These are phyloP conservation scores for Chloroceryle inda DNA, from an alignment of 2,797 vertebrate genomes.

Conservation along the genomic window DNA sequence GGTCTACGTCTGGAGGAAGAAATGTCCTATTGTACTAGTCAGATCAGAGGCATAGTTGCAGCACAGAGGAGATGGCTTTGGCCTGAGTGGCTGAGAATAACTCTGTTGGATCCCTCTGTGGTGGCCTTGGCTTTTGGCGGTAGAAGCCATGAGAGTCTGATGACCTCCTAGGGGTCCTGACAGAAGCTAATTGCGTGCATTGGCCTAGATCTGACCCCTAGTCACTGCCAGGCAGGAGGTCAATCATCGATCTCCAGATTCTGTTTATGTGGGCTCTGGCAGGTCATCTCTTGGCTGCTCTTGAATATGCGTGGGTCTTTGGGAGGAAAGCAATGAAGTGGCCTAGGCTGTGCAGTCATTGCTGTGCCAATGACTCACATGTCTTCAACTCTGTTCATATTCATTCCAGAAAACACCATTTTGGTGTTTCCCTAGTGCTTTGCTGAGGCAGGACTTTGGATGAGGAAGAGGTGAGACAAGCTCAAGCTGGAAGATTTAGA, in stretches of 20 bases:
- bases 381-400: not conserved
- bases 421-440: conserved; percentile 60
- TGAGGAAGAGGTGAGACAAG: conserved; percentile 44
- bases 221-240: not conserved
- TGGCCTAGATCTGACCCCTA: not conserved
- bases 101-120: not conserved
- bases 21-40: not conserved
- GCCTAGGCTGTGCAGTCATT: not conserved
- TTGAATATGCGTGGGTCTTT: fast-evolving
- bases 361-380: not conserved
- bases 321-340: not conserved
- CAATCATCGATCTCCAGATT: not conserved
- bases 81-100: not conserved
- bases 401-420: conserved; percentile 27
- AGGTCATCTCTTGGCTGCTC: not conserved
- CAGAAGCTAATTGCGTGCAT: not conserved
- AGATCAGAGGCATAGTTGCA: not conserved
- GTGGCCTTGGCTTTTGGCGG: not conserved
- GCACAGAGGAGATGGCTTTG: not conserved
- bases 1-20: not conserved
- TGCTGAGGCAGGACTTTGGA: conserved; percentile 64
- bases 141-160: not conserved
- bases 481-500: conserved; percentile 27
- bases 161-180: not conserved
- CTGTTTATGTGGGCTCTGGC: not conserved